phyloP scores from a whole-genome alignment of 1,140 invertebrate species.

The Megathymus violae region DNA sequence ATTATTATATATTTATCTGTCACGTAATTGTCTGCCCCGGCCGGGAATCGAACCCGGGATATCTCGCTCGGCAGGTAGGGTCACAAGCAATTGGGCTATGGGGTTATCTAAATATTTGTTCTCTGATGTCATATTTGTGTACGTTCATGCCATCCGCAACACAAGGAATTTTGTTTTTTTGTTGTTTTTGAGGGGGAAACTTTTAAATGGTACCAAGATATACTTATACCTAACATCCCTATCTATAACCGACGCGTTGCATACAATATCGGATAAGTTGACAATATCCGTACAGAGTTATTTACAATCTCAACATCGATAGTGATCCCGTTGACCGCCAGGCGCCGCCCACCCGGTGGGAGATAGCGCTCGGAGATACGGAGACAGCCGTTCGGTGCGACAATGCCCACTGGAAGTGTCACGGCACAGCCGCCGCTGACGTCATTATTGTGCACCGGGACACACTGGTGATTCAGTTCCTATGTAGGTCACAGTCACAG shows the following conservation, averaged over 20 bases:
- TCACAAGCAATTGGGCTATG: too few species aligned
- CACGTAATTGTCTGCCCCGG: too few species aligned
- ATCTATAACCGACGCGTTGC: neutral
- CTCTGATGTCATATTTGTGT: too few species aligned
- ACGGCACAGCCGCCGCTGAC: neutral
- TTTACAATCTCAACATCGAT: neutral
- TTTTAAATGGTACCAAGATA: too few species aligned
- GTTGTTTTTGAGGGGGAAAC: too few species aligned
- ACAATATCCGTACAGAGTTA: constrained; percentile 1
- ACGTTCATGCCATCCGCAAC: too few species aligned
- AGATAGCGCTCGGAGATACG: neutral
- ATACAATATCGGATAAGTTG: neutral
- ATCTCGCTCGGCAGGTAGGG: too few species aligned
- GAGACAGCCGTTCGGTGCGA: neutral
- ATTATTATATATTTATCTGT: too few species aligned
- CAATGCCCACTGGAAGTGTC: neutral
- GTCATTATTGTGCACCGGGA: neutral
- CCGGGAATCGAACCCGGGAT: too few species aligned
- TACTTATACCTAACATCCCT: neutral
- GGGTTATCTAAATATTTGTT: too few species aligned
- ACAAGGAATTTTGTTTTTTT: too few species aligned
- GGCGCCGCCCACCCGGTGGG: constrained; percentile 1
- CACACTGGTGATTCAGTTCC: neutral
- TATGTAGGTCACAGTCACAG: neutral
- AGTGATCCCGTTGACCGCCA: neutral